Evolutionary conservation across 2,888 invertebrate species (phyloP).

Genomic region (Lasioglossum calceatum): DNA sequence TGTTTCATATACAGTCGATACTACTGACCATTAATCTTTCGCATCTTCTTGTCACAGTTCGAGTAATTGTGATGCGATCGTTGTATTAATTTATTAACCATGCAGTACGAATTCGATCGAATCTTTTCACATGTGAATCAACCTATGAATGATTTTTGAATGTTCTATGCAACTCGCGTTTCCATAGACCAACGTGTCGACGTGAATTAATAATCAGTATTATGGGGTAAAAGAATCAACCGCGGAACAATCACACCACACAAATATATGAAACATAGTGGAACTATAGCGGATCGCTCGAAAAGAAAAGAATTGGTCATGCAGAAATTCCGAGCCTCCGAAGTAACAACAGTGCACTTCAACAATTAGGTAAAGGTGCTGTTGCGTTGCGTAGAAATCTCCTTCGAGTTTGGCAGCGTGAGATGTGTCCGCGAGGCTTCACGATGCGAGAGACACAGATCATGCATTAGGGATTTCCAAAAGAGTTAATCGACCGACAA

Average conservation of each 20-base stretch:
- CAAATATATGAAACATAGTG: conserved; percentile 9
- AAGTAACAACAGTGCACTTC: background rate
- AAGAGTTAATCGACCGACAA: conserved; percentile 1
- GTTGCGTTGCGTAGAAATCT: background rate
- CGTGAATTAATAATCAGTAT: conserved; percentile 4
- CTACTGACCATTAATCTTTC: conserved; percentile 1
- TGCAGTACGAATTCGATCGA: background rate
- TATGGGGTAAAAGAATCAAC: background rate
- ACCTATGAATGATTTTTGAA: background rate
- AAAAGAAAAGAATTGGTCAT: background rate
- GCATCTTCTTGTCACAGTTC: background rate
- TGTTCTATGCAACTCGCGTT: background rate
- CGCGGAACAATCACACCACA: conserved; percentile 2
- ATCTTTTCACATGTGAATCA: background rate
- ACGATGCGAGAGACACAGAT: conserved; percentile 5
- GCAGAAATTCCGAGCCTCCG: background rate
- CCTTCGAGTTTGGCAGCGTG: background rate
- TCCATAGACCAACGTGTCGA: background rate
- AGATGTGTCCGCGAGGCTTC: background rate
- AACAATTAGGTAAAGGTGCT: background rate
- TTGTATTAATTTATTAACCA: background rate
- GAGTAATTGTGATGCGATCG: background rate
- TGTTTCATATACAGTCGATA: background rate
- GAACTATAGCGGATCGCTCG: background rate
- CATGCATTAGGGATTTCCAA: conserved; percentile 2